Evolutionary conservation across 2,888 invertebrate species (phyloP).

Genomic region (Synanthedon formicaeformis): DNA sequence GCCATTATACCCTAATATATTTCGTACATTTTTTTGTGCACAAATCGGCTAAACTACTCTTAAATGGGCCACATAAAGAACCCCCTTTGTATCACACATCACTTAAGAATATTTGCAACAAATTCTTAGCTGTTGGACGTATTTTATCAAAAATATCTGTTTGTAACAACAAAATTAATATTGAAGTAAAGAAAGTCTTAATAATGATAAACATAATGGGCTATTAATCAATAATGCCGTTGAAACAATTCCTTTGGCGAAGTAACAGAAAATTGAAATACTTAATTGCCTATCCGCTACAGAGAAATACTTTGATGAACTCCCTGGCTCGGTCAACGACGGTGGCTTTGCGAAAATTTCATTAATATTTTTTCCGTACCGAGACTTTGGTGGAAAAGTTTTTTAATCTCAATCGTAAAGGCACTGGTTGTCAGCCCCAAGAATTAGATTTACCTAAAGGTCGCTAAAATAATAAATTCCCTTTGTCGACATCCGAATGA

Average conservation of each 20-base stretch:
- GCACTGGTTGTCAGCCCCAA: constrained; percentile 26
- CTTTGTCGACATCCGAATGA: constrained; percentile 23
- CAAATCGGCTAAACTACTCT: too few species aligned
- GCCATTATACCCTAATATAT: too few species aligned
- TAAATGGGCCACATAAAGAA: too few species aligned
- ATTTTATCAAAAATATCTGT: too few species aligned
- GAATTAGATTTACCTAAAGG: constrained; percentile 39
- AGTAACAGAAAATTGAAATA: constrained; percentile 37
- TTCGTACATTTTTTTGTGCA: too few species aligned
- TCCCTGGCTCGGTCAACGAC: constrained; percentile 41
- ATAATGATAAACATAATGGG: not conserved
- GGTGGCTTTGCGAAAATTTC: constrained; percentile 43
- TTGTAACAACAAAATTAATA: too few species aligned
- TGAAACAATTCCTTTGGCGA: not conserved
- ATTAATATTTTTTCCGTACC: constrained; percentile 45
- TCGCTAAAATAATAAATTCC: constrained; percentile 20
- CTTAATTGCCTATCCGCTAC: constrained; percentile 53
- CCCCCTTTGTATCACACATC: too few species aligned
- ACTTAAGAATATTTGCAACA: too few species aligned
- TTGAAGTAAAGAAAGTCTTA: not conserved
- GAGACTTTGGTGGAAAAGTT: constrained; percentile 42
- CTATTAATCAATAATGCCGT: not conserved
- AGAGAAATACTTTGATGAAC: constrained; percentile 48
- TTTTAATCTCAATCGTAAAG: constrained; percentile 50
- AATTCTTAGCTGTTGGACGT: too few species aligned